Base-by-base conservation (phyloP, 2,113 vertebrate species). In the Bufo gargarizans region DNA sequence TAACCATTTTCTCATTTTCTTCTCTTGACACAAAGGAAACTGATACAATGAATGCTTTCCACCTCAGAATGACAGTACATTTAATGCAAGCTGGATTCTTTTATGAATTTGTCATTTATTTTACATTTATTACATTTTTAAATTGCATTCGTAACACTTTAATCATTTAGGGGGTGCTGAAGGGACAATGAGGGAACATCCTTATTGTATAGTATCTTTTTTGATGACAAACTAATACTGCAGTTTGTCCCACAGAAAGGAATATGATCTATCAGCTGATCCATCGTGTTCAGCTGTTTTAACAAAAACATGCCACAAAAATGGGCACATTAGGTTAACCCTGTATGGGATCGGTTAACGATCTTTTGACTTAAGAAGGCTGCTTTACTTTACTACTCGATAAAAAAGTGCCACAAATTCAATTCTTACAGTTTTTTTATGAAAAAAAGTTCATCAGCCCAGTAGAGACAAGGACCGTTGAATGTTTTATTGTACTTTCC, bases 1-100 rank as follows among this genome's bases (percentile, higher is more conserved):
- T 53, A 88, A 88, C 59, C n/a, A 77, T 88, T 65, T 88, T 88
- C 53, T 58, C 47, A 43, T 88, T 83, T 58, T 65, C 20, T 63
- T 72, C 71, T 63, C 47, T 77, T 69, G 65, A 63, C n/a, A 77
- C 22, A 65, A 86, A 78, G 43, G 59, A 58, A 80, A 87, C 8
- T 59, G 53, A 8, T 69, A 87, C 45, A 69, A 33, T 67, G 19
- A 20, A 20, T 63, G 43, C 47, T 82, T 53, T 67, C 67, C n/a
- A 47, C 59, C 22, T 82, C 43, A 82, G 22, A 59, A 67, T 47
- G 19, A 45, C 0, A 82, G 61, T n/a, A 13, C 80, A 49, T 33
- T 81, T 81, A 63, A 81, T 82, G 14, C 8, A 16, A 65, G 67
- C 6, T 53, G 56, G 47, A 61, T 81, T 33, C 47, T 67, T 17